Percentiles rank a stretch among this genome's conserved stretches.
phyloP scores from a whole-genome alignment of 2,797 vertebrate genomes.

The Myotis pilosus region DNA sequence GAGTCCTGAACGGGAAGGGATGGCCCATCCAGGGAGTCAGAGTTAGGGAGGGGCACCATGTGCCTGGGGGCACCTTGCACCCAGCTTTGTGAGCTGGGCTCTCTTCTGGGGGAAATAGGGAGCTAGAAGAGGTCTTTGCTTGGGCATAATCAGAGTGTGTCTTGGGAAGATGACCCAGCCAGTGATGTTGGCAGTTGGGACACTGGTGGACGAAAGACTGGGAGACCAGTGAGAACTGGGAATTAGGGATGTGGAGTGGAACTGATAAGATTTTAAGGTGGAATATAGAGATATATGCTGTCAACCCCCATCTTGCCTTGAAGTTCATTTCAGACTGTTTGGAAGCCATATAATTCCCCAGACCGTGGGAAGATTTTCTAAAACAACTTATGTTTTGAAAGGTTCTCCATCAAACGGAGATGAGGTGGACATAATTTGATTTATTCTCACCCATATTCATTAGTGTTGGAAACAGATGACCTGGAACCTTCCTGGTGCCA shows the following conservation, averaged over 20 bases:
- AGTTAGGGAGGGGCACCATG: accelerated
- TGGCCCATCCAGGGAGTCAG: not conserved
- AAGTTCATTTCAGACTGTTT: not conserved
- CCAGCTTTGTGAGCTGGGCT: accelerated
- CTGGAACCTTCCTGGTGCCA: constrained; percentile 35
- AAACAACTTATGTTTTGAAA: not conserved
- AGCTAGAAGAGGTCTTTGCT: not conserved
- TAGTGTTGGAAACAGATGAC: not conserved
- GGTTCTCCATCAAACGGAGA: not conserved
- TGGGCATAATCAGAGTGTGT: not conserved
- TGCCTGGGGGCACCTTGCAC: too few relatives aligned
- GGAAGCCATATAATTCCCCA: not conserved
- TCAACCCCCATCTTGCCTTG: not conserved
- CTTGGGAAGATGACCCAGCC: not conserved
- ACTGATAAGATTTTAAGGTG: not conserved
- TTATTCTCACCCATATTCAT: constrained; percentile 37
- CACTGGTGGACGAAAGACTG: not conserved
- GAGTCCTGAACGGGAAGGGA: not conserved
- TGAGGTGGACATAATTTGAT: not conserved
- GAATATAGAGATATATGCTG: not conserved
- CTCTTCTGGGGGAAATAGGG: accelerated
- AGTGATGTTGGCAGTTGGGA: not conserved
- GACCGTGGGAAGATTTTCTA: not conserved
- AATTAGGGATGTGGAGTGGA: not conserved
- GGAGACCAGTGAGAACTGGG: not conserved